Evolutionary conservation across 92 coral and sea anemone species (phyloP).

Genomic region (Zoanthus solanderi): DNA sequence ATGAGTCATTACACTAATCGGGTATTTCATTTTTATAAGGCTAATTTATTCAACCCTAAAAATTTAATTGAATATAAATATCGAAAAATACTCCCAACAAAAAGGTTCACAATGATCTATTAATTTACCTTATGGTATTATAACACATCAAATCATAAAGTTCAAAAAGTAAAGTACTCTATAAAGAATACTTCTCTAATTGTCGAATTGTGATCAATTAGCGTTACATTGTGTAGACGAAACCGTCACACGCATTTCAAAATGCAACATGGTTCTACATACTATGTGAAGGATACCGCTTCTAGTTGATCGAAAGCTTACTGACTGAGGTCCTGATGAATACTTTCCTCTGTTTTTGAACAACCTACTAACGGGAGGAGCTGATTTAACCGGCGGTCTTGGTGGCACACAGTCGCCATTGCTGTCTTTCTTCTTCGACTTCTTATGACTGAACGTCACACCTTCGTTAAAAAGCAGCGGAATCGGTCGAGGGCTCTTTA

Average conservation of each 20-base stretch:
- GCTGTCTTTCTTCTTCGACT: constrained; percentile 63
- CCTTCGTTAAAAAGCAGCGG: constrained; percentile 85
- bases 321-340: constrained; percentile 86
- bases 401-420: constrained; percentile 95
- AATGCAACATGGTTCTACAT: neutral
- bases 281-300: constrained; percentile 87
- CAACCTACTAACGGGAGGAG: constrained; percentile 97
- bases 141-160: too few relatives aligned
- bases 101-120: too few relatives aligned
- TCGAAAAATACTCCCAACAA: too few relatives aligned
- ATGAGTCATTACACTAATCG: too few relatives aligned
- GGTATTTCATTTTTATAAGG: too few relatives aligned
- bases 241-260: neutral
- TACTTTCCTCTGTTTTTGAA: constrained; percentile 88
- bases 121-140: too few relatives aligned
- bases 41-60: too few relatives aligned
- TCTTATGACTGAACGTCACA: constrained; percentile 95
- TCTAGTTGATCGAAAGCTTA: constrained; percentile 87
- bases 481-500: constrained; percentile 96
- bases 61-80: too few relatives aligned
- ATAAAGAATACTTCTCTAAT: neutral
- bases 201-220: neutral
- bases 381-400: constrained; percentile 96
- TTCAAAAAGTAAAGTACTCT: neutral
- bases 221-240: neutral